phyloP scores from a whole-genome alignment of 2,888 invertebrate genomes.

The Acrobasis suavella region DNA sequence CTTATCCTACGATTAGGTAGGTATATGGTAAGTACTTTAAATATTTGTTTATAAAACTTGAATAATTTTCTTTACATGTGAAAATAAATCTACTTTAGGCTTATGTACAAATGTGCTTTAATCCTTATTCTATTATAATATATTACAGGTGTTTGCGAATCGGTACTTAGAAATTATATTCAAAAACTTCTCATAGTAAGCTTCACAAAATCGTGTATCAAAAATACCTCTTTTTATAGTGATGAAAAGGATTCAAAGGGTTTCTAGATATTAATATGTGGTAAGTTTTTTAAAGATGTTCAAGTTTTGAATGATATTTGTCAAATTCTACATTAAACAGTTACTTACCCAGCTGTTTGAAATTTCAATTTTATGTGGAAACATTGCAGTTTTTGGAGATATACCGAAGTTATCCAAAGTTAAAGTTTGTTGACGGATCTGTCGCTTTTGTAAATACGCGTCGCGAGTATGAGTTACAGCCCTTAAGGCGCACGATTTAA shows the following conservation, averaged over 20 bases:
- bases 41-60: too few relatives aligned
- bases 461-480: conserved; percentile 26
- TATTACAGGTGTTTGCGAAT: conserved; percentile 33
- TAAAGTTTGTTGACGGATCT: conserved; percentile 46
- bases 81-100: too few relatives aligned
- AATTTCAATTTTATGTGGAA: conserved; percentile 45
- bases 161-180: conserved; percentile 57
- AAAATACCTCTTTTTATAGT: conserved; percentile 79
- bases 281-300: conserved; percentile 77
- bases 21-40: too few relatives aligned
- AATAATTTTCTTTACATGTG: too few relatives aligned
- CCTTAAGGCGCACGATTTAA: conserved; percentile 40
- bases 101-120: conserved; percentile 9
- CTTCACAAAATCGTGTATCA: conserved; percentile 65
- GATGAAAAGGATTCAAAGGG: conserved; percentile 77
- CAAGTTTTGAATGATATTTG: conserved; percentile 68
- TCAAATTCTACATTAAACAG: conserved; percentile 69
- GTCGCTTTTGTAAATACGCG: conserved; percentile 54
- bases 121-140: conserved; percentile 9
- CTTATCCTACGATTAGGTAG: too few relatives aligned
- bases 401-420: conserved; percentile 63
- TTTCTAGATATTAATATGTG: conserved; percentile 71
- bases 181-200: conserved; percentile 50
- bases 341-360: conserved; percentile 45
- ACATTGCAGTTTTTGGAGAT: conserved; percentile 45